A percentile compares a stretch with the other conserved stretches of the same genome.
Conservation (phyloP, 2,888 invertebrate genomes). For the Sphinx pinastri region DNA sequence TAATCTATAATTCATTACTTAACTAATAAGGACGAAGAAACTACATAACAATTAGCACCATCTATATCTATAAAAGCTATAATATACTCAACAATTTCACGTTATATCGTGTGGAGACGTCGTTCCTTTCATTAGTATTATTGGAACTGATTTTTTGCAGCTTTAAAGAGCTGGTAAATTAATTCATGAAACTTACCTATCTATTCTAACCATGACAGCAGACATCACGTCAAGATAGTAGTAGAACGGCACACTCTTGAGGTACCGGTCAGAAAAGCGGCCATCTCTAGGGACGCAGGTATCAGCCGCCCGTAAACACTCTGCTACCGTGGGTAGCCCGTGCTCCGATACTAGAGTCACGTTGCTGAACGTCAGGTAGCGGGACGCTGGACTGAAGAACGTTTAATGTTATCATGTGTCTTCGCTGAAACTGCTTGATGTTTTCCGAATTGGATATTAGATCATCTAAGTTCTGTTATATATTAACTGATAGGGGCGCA, state of each 20-base stretch:
- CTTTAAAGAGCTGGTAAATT: not conserved
- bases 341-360: slow-evolving; percentile 87
- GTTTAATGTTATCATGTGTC: too few species aligned
- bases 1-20: not conserved
- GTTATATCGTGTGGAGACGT: too few species aligned
- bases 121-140: too few species aligned
- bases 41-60: not conserved
- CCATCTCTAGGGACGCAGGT: slow-evolving; percentile 81
- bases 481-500: too few species aligned
- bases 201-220: slow-evolving; percentile 82
- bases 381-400: slow-evolving; percentile 61
- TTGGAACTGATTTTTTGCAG: too few species aligned
- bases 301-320: slow-evolving; percentile 69
- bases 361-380: slow-evolving; percentile 86
- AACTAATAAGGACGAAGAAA: not conserved
- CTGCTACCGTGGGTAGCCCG: slow-evolving; percentile 80
- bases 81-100: too few species aligned
- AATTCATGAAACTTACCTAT: slow-evolving; percentile 69
- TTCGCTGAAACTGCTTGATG: too few species aligned
- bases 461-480: too few species aligned
- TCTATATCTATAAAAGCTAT: too few species aligned
- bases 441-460: too few species aligned
- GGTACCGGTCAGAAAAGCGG: slow-evolving; percentile 79
- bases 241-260: slow-evolving; percentile 83
- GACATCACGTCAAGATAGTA: slow-evolving; percentile 87